Evolutionary conservation across 2,113 vertebrate genomes (phyloP).

Genomic region (Planiliza haematocheilus): DNA sequence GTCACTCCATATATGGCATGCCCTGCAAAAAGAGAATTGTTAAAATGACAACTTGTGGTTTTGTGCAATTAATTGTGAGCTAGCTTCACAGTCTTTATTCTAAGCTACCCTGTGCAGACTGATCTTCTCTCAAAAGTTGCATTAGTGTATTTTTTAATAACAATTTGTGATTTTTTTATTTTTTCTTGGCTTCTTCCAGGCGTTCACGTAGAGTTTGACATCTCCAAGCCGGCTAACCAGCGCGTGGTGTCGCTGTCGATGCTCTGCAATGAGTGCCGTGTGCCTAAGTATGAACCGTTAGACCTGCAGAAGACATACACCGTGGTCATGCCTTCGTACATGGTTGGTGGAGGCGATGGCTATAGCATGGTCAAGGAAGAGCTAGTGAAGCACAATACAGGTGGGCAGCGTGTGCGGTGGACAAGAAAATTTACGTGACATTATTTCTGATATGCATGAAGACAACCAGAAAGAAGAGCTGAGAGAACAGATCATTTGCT

Average conservation of each 20-base stretch:
- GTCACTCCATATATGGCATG: too few species aligned
- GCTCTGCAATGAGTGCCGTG: constrained; percentile 89
- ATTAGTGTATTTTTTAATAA: too few species aligned
- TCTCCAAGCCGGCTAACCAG: constrained; percentile 80
- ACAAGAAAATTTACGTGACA: too few species aligned
- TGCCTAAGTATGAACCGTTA: constrained; percentile 87
- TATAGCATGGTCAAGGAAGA: constrained; percentile 87
- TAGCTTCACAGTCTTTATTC: too few species aligned
- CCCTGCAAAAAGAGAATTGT: too few species aligned
- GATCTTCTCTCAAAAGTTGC: too few species aligned
- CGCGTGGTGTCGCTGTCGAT: constrained; percentile 83
- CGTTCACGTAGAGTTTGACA: constrained; percentile 88
- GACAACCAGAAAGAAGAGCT: not conserved
- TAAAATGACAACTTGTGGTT: too few species aligned
- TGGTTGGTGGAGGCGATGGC: constrained; percentile 88
- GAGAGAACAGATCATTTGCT: not conserved
- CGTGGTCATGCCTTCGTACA: constrained; percentile 85
- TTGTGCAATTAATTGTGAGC: too few species aligned
- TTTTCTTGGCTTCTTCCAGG: constrained; percentile 75
- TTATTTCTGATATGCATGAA: too few species aligned
- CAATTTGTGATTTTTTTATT: too few species aligned
- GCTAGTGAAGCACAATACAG: constrained; percentile 87
- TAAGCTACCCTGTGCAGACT: too few species aligned
- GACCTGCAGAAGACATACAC: constrained; percentile 84
- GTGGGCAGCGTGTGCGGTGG: too few species aligned